Percentiles rank a stretch among this genome's conserved stretches.
phyloP scores from a whole-genome alignment of 1,140 invertebrate genomes.

The Aethina tumida region DNA sequence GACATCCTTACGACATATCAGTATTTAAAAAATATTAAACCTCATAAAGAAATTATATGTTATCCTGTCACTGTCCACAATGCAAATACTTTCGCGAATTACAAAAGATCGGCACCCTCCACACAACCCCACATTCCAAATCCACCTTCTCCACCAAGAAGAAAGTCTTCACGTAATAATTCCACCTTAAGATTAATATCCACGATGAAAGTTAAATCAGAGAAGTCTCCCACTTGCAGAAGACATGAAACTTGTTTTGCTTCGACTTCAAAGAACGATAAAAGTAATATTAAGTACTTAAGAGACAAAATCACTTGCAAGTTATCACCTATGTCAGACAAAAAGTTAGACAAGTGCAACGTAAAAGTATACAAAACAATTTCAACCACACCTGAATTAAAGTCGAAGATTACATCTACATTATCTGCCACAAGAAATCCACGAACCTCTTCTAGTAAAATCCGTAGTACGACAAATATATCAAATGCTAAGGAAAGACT shows the following conservation, averaged over 20 bases:
- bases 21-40: too few relatives aligned
- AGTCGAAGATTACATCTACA: constrained; percentile 23
- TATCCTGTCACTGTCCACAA: constrained; percentile 45
- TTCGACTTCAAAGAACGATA: constrained; percentile 26
- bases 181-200: constrained; percentile 57
- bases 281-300: constrained; percentile 45
- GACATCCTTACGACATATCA: too few relatives aligned
- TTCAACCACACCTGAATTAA: constrained; percentile 31
- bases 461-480: constrained; percentile 25
- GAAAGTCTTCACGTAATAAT: constrained; percentile 64
- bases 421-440: constrained; percentile 19
- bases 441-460: constrained; percentile 16
- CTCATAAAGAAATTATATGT: constrained; percentile 43
- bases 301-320: constrained; percentile 48
- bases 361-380: constrained; percentile 35
- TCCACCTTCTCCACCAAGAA: constrained; percentile 57
- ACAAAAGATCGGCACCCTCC: constrained; percentile 43
- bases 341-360: constrained; percentile 31
- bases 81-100: constrained; percentile 38
- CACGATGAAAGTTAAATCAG: constrained; percentile 35
- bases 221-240: constrained; percentile 22
- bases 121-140: constrained; percentile 23
- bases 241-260: constrained; percentile 51
- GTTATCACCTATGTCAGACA: constrained; percentile 39
- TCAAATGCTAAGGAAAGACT: constrained; percentile 1